These are phyloP conservation scores for Epinotia nisella DNA, from an alignment of 2,888 invertebrate genomes.

Conservation along the genomic window DNA sequence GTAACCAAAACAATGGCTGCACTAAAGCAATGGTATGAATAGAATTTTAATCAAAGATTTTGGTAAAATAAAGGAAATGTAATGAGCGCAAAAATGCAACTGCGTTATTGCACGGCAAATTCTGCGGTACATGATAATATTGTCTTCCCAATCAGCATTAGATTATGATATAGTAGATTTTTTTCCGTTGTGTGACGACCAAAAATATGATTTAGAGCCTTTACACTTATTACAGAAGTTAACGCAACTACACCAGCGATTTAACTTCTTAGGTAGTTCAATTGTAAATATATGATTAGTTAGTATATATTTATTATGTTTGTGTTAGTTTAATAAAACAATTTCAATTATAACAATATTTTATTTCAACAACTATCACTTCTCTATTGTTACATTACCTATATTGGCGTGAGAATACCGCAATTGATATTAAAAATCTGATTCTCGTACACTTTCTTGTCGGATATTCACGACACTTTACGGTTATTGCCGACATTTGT, in stretches of 20 bases:
- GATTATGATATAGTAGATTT: too few species aligned
- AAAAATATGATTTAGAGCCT: not conserved
- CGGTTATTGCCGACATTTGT: not conserved
- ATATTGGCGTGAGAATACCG: not conserved
- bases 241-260: not conserved
- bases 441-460: not conserved
- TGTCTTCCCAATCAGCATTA: too few species aligned
- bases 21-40: too few species aligned
- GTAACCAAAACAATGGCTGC: too few species aligned
- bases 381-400: not conserved
- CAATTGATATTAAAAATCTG: not conserved
- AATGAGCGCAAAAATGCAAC: too few species aligned
- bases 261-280: slow-evolving; percentile 3
- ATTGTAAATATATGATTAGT: slow-evolving; percentile 35
- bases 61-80: too few species aligned
- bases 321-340: slow-evolving; percentile 38
- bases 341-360: slow-evolving; percentile 35
- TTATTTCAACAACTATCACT: slow-evolving; percentile 42
- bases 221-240: not conserved
- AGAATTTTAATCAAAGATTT: too few species aligned
- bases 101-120: too few species aligned
- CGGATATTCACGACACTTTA: not conserved
- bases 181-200: too few species aligned
- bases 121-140: too few species aligned
- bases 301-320: slow-evolving; percentile 7